These are phyloP conservation scores for Cryptus armator DNA, from an alignment of 2,888 invertebrate species.

Conservation along the genomic window DNA sequence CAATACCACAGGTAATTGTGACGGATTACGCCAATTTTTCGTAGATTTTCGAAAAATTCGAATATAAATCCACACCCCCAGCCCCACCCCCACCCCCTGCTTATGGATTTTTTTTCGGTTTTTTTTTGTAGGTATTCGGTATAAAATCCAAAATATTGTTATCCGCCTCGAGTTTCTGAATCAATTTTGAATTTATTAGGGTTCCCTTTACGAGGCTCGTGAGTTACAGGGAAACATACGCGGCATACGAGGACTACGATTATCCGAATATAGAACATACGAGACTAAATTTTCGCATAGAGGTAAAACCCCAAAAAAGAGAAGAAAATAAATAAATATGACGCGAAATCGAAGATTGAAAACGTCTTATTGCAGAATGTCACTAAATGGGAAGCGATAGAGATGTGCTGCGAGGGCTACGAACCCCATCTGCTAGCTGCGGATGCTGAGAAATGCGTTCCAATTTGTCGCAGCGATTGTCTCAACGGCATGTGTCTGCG, in stretches of 20 bases:
- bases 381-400: slow-evolving; percentile 56
- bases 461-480: slow-evolving; percentile 61
- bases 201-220: neutral
- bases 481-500: slow-evolving; percentile 45
- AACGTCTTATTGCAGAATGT: slow-evolving; percentile 33
- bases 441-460: slow-evolving; percentile 47
- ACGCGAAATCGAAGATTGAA: neutral
- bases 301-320: neutral
- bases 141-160: too few relatives aligned
- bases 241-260: neutral
- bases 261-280: neutral
- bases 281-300: neutral
- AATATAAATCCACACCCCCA: neutral
- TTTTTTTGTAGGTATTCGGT: too few relatives aligned
- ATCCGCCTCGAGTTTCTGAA: too few relatives aligned
- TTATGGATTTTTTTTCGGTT: too few relatives aligned
- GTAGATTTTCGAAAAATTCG: neutral
- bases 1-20: neutral
- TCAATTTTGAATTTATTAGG: neutral
- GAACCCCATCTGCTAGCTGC: neutral
- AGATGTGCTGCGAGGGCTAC: slow-evolving; percentile 65
- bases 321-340: neutral
- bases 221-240: neutral
- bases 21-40: neutral
- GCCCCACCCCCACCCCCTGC: neutral